phyloP scores from a whole-genome alignment of 2,888 invertebrate genomes.

The Hypolimnas misippus region DNA sequence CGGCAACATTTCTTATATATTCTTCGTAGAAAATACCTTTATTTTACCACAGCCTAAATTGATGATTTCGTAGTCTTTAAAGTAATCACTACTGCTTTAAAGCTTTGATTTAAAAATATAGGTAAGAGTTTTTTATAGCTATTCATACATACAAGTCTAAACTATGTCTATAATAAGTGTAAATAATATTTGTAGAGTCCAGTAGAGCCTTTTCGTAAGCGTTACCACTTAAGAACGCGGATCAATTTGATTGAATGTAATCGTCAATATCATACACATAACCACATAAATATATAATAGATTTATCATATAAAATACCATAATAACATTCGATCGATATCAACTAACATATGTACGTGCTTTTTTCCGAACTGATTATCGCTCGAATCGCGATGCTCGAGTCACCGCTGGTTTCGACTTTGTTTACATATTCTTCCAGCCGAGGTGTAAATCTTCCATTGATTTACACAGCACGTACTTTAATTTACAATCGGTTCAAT shows the following conservation, averaged over 20 bases:
- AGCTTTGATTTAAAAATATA: too few species aligned
- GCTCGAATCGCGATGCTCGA: slow-evolving; percentile 31
- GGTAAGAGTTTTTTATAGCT: too few species aligned
- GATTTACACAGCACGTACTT: slow-evolving; percentile 67
- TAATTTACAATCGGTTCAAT: slow-evolving; percentile 64
- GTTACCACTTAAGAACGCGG: too few species aligned
- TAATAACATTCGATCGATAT: neutral
- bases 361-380: slow-evolving; percentile 22
- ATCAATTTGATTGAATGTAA: neutral
- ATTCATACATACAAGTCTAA: too few species aligned
- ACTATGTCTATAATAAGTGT: too few species aligned
- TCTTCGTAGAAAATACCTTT: too few species aligned
- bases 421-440: slow-evolving; percentile 53
- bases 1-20: neutral
- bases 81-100: too few species aligned
- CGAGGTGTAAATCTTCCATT: slow-evolving; percentile 65
- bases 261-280: neutral
- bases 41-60: too few species aligned
- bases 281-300: neutral
- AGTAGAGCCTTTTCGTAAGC: too few species aligned
- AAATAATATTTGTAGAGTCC: too few species aligned
- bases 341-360: slow-evolving; percentile 10
- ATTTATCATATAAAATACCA: neutral
- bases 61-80: too few species aligned
- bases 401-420: slow-evolving; percentile 52